Percentiles rank a stretch among this genome's conserved stretches.
phyloP scores from a whole-genome alignment of 2,888 invertebrate species.

The Spodoptera exigua region DNA sequence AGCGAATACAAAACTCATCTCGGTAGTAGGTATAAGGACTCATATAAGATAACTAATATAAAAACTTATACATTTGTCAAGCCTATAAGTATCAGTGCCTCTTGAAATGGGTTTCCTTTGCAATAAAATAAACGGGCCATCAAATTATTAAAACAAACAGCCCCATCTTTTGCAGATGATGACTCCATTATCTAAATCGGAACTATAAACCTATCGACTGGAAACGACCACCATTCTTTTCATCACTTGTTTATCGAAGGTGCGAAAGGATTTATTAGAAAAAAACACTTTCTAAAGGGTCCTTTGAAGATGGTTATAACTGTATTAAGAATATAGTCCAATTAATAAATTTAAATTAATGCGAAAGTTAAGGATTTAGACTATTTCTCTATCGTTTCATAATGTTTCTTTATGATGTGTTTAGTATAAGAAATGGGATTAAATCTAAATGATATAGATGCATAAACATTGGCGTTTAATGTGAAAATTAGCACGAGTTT shows the following conservation, averaged over 20 bases:
- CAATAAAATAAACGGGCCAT: too few relatives aligned
- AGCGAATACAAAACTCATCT: too few relatives aligned
- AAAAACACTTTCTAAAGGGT: constrained; percentile 25
- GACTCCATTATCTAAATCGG: too few relatives aligned
- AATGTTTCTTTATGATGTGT: constrained; percentile 43
- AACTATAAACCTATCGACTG: constrained; percentile 6
- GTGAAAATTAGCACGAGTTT: neutral
- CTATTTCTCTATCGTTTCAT: constrained; percentile 24
- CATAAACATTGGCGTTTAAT: constrained; percentile 6
- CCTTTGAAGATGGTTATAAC: constrained; percentile 18
- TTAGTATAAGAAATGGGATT: constrained; percentile 7
- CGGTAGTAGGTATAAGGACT: too few relatives aligned
- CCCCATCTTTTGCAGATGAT: too few relatives aligned
- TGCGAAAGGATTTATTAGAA: constrained; percentile 38
- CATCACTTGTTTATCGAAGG: constrained; percentile 46
- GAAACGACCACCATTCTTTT: constrained; percentile 10
- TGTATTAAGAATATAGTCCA: constrained; percentile 36
- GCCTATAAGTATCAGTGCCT: too few relatives aligned
- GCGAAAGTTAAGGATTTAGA: constrained; percentile 38
- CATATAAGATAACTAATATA: too few relatives aligned
- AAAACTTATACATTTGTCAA: too few relatives aligned
- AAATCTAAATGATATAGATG: constrained; percentile 18
- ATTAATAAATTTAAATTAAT: constrained; percentile 53
- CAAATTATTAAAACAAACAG: too few relatives aligned
- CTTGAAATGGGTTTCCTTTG: too few relatives aligned